These are phyloP conservation scores for Yasuhikotakia modesta DNA, from an alignment of 2,797 vertebrate species.

Conservation along the genomic window DNA sequence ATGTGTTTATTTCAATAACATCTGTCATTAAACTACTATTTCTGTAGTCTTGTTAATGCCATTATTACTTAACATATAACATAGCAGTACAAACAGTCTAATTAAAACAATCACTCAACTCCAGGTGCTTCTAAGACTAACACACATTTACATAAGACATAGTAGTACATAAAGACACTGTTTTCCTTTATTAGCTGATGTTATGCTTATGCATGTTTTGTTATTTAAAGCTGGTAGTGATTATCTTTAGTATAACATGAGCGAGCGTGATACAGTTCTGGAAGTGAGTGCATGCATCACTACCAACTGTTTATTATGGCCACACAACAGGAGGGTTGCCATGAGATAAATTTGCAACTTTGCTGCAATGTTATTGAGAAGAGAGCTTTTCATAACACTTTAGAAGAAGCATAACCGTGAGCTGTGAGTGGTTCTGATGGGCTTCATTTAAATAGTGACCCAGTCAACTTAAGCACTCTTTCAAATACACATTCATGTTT, in stretches of 20 bases:
- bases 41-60: neutral
- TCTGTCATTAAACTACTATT: no score
- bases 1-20: no score
- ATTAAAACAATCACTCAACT: neutral
- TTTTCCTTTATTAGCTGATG: neutral
- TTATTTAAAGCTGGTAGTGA: neutral
- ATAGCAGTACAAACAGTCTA: neutral
- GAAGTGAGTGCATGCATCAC: conserved; percentile 37
- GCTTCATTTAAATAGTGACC: neutral
- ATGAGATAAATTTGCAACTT: conserved; percentile 47
- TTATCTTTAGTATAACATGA: conserved; percentile 10
- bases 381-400: conserved; percentile 28
- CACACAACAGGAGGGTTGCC: conserved; percentile 52
- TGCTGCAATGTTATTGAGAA: conserved; percentile 32
- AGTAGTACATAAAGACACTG: no score
- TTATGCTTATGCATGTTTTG: neutral
- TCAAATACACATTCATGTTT: neutral
- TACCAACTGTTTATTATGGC: conserved; percentile 53
- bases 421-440: conserved; percentile 4
- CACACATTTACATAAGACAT: neutral
- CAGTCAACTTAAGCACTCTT: neutral
- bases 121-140: neutral
- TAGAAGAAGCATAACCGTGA: conserved; percentile 34
- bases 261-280: neutral
- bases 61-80: neutral